Base-by-base conservation (phyloP, 2,888 invertebrate species). In the Leucozona laternaria region DNA sequence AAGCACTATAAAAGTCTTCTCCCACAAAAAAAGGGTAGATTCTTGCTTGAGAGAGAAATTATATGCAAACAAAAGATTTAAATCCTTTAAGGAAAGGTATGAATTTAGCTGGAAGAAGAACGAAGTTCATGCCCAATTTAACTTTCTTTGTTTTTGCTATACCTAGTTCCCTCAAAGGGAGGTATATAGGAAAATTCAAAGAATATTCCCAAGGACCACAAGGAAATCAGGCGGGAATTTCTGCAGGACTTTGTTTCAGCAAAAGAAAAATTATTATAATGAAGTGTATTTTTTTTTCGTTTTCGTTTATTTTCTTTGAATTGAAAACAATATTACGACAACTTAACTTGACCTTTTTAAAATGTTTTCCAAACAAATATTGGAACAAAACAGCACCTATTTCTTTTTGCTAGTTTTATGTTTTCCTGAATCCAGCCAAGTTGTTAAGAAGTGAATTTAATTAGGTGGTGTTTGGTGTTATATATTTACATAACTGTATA, bases 41-140 rank as follows among this genome's bases (percentile, higher is more conserved):
- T 53, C 28, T 7, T 4, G 4, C 15, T 50, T 22, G 25, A 50
- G 11, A 25, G 25, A 25, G 15, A 50, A 53, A 53, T 53, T 15
- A 53, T 53, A 53, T 53, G 25, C 53, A 53, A 53, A 53, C 53
- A 53, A 53, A 28, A 25, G 53, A 28, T 53, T 53, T 8, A 28
- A 53, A 53, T 25, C 22, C 2, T 53, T 50, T 15, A 53, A 28
- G 8, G 25, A n/a, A 53, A 53, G 25, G 25, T 53, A 53, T 25
- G n/a, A 25, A 53, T 53, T 53, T 28, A 2, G 15, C 13, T 53
- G 25, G 3, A 53, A 50, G 13, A 53, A 53, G 53, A 25, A 20
- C 15, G 50, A 50, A 53, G 7, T 28, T n/a, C 4, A 28, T 25
- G 25, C 25, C 53, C 53, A 50, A 11, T 50, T 50, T 50, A 25